phyloP scores from a whole-genome alignment of 2,888 invertebrate genomes.

The Lasioglossum pauxillum region DNA sequence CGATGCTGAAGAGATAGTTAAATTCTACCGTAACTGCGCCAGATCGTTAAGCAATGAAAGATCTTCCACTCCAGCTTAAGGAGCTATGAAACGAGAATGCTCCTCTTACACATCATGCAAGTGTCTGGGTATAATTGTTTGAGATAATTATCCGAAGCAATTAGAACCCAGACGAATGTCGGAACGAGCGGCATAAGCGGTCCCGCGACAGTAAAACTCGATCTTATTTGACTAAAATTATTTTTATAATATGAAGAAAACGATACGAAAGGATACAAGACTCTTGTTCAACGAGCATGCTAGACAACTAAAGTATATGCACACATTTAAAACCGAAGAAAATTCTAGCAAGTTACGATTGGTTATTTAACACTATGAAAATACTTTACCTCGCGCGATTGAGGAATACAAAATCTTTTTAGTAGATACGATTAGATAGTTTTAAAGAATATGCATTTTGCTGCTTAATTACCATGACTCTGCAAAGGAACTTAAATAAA shows the following conservation, averaged over 20 bases:
- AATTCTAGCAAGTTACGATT: neutral
- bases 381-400: neutral
- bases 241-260: slow-evolving; percentile 12
- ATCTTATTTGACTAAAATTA: slow-evolving; percentile 25
- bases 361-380: neutral
- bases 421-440: neutral
- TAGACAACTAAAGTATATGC: neutral
- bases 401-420: neutral
- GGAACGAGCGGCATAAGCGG: neutral
- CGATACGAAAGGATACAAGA: neutral
- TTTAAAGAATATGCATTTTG: neutral
- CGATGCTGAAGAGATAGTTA: slow-evolving; percentile 33
- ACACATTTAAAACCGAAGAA: neutral
- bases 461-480: neutral
- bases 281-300: neutral
- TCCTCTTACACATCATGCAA: slow-evolving; percentile 37
- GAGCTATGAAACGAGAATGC: slow-evolving; percentile 60
- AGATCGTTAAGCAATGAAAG: slow-evolving; percentile 49
- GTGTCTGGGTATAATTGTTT: slow-evolving; percentile 57
- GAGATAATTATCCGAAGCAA: slow-evolving; percentile 59
- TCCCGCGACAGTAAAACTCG: slow-evolving; percentile 8
- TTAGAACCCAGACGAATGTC: slow-evolving; percentile 39
- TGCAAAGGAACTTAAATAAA: neutral
- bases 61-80: slow-evolving; percentile 44
- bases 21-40: slow-evolving; percentile 37